Percentiles rank a stretch among this genome's conserved stretches.
Conservation (phyloP, 2,113 vertebrate species). For the Zingel zingel region DNA sequence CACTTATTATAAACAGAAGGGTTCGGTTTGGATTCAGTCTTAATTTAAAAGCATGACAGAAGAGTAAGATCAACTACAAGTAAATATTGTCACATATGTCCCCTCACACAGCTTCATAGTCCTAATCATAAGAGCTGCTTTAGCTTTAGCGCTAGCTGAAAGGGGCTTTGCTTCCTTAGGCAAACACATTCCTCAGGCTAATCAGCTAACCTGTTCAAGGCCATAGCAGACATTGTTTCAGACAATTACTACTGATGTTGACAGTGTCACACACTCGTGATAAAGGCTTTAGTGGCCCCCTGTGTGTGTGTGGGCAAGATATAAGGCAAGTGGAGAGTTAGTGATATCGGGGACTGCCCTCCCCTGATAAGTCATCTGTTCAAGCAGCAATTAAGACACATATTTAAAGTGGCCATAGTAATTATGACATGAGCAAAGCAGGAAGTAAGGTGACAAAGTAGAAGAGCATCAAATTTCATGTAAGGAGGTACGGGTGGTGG, state of each 20-base stretch:
- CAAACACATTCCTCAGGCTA: constrained; percentile 80
- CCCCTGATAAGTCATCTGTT: too few relatives aligned
- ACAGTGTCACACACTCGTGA: constrained; percentile 66
- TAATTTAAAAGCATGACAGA: constrained; percentile 1
- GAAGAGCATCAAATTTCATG: too few relatives aligned
- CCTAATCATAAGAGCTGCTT: constrained; percentile 70
- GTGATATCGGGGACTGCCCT: not conserved
- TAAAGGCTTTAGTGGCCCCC: constrained; percentile 41
- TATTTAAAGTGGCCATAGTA: too few relatives aligned
- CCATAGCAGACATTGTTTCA: constrained; percentile 71
- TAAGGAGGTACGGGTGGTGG: too few relatives aligned
- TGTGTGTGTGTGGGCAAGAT: constrained; percentile 14
- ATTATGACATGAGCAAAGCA: too few relatives aligned
- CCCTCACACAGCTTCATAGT: constrained; percentile 23
- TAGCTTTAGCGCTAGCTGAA: constrained; percentile 59
- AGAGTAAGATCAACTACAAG: constrained; percentile 25
- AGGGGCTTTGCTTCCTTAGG: constrained; percentile 70
- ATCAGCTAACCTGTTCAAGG: constrained; percentile 73
- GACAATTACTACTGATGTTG: constrained; percentile 65
- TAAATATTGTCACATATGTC: constrained; percentile 15
- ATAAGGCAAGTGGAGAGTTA: not conserved
- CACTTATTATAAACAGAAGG: not conserved
- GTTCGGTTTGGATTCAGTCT: not conserved
- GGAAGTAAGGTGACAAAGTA: too few relatives aligned
- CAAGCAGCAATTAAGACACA: too few relatives aligned